A percentile compares a stretch with the other conserved stretches of the same genome.
Evolutionary conservation across 1,140 invertebrate genomes (phyloP).

Genomic region (Aradophagus sp.): DNA sequence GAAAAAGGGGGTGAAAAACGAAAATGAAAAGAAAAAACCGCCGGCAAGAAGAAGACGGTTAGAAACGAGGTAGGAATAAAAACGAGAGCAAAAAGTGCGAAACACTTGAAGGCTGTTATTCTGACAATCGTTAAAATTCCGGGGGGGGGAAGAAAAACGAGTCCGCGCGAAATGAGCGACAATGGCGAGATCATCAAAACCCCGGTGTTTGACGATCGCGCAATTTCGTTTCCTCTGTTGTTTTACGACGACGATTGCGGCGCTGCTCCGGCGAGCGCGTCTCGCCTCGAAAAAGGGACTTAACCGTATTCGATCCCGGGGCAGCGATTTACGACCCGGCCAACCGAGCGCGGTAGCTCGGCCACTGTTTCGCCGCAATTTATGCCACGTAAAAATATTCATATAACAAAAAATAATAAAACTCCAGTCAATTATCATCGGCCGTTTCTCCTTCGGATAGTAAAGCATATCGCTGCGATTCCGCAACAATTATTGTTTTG

Average conservation of each 20-base stretch:
- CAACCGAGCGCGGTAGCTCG: constrained; percentile 31
- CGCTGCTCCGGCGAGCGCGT: constrained; percentile 16
- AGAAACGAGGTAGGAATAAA: constrained; percentile 13
- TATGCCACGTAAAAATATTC: constrained; percentile 37
- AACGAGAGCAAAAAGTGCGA: constrained; percentile 9
- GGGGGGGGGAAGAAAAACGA: constrained; percentile 27
- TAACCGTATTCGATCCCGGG: constrained; percentile 35
- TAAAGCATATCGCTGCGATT: not conserved
- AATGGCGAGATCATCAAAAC: constrained; percentile 35
- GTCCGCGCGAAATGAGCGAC: constrained; percentile 30
- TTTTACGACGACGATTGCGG: constrained; percentile 43
- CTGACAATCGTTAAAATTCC: constrained; percentile 35
- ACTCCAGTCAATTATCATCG: constrained; percentile 19
- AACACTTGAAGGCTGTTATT: constrained; percentile 26
- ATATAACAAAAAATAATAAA: constrained; percentile 24
- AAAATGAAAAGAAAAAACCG: too few relatives aligned
- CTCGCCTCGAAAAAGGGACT: constrained; percentile 37
- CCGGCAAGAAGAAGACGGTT: constrained; percentile 9
- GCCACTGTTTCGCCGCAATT: constrained; percentile 16
- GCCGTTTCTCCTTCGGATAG: constrained; percentile 2
- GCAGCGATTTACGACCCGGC: constrained; percentile 37
- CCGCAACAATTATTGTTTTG: not conserved
- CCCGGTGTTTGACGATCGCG: constrained; percentile 33
- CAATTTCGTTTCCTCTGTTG: constrained; percentile 42
- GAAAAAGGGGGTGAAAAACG: too few relatives aligned